Evolutionary conservation across 2,113 vertebrate species (phyloP).

Genomic region (Dipodomys spectabilis): DNA sequence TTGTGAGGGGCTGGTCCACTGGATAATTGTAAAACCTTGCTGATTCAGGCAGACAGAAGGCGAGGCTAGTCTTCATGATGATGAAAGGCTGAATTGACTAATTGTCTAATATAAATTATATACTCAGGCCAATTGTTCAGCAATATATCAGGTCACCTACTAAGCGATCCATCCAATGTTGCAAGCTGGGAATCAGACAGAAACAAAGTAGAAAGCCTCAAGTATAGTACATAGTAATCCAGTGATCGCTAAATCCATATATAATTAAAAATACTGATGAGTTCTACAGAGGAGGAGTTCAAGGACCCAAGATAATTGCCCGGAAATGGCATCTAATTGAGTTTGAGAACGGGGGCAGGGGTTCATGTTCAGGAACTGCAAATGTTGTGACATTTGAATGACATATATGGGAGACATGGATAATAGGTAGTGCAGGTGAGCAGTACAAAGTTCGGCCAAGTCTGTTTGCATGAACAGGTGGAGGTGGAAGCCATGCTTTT

Average conservation of each 20-base stretch:
- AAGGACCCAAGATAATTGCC: not conserved
- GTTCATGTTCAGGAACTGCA: not conserved
- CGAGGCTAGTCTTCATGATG: not conserved
- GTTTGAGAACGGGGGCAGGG: not conserved
- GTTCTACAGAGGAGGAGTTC: not conserved
- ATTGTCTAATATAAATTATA: constrained; percentile 10
- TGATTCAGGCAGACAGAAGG: not conserved
- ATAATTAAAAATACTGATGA: not conserved
- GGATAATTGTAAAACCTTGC: not conserved
- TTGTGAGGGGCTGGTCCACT: not conserved
- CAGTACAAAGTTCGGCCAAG: not conserved
- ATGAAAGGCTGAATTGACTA: not conserved
- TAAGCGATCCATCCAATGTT: not conserved
- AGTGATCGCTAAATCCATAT: not conserved
- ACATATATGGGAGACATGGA: rapidly evolving
- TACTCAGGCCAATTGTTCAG: not conserved
- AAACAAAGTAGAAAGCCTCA: not conserved
- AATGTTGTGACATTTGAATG: not conserved
- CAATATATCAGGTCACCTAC: not conserved
- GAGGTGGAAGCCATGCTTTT: not conserved
- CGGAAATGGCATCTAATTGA: not conserved
- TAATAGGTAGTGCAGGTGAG: not conserved
- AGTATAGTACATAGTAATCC: not conserved
- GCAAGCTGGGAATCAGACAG: not conserved
- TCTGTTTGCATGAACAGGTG: not conserved